Percentiles rank a stretch among this genome's conserved stretches.
phyloP scores from a whole-genome alignment of 1,140 invertebrate species.

The Vanessa atalanta region DNA sequence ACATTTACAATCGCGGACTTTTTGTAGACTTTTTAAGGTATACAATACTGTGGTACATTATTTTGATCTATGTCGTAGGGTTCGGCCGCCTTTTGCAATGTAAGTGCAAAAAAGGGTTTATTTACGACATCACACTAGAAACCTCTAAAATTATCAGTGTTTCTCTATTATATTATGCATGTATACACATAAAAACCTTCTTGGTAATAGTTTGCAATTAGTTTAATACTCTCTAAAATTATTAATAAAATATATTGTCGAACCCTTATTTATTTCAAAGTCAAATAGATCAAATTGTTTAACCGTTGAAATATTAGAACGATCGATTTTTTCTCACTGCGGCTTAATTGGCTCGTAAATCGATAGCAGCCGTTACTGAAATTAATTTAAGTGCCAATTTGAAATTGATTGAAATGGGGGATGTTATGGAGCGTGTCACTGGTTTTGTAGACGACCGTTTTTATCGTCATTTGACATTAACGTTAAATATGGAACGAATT shows the following conservation, averaged over 20 bases:
- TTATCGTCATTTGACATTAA: constrained; percentile 43
- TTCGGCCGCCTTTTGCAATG: too few relatives aligned
- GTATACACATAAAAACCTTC: too few relatives aligned
- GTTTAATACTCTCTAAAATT: too few relatives aligned
- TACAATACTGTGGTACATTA: too few relatives aligned
- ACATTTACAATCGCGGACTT: too few relatives aligned
- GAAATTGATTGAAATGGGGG: constrained; percentile 65
- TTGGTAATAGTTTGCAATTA: too few relatives aligned
- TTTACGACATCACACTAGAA: too few relatives aligned
- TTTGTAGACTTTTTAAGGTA: too few relatives aligned
- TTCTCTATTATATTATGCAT: too few relatives aligned
- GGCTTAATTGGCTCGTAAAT: constrained; percentile 73
- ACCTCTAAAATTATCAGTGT: too few relatives aligned
- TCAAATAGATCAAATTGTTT: constrained; percentile 22
- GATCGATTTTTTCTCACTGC: constrained; percentile 47
- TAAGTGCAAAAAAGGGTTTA: too few relatives aligned
- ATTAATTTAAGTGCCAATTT: constrained; percentile 69
- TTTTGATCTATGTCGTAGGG: too few relatives aligned
- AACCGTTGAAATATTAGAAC: constrained; percentile 26
- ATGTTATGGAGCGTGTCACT: constrained; percentile 41
- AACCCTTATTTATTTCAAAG: background rate
- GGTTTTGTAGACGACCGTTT: constrained; percentile 34
- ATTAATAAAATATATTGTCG: background rate
- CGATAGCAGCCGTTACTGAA: constrained; percentile 68
- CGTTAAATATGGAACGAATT: background rate